Evolutionary conservation across 2,888 invertebrate species (phyloP), one percentile per base, ranked within the genome.

Genomic region (Drosophila mimetica): DNA sequence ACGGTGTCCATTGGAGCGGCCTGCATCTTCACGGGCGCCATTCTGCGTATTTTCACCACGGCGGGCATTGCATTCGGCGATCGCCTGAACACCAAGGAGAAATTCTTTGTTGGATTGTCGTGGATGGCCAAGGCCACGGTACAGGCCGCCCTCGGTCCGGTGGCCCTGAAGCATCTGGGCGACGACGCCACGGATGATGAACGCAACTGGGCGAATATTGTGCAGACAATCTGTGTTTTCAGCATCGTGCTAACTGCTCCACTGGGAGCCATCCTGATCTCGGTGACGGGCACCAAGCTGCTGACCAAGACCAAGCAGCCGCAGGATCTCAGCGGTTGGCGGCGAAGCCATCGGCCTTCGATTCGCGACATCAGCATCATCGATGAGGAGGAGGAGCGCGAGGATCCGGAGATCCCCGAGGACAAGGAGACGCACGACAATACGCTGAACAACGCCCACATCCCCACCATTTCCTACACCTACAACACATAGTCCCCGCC

Each of bases 81-180:
- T 77, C 95, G 95, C 75, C 93, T 98, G 52, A 98, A 96, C 91
- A 92, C 95, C 74, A 97, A 96, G 90, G 99, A 99, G 90, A 97
- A 97, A 71, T 93, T 98, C 72, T 99, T 99, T 91, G 96, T 98
- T 14, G 95, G 97, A 0, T 92, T 99, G 5, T 94, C 98, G 0
- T 98, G 97, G 96, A 96, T 98, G 95, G 97, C 98, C 2, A 99
- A 99, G 92, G 99, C 98, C 6, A 98, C 99, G n/a, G 98, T 99
- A 0, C 98, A 97, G 94, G 97, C 97, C 20, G 97, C 97, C 0
- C 91, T 97, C 37, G 97, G 95, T 0, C 96, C 97, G 0, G 95
- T 96, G 2, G 94, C 95, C 0, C 90, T 97, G 30, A 95, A 95
- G 79, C 93, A 94, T 69, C 93, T 96, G 0, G 90, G 82, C 61